Evolutionary conservation across 2,797 vertebrate genomes (phyloP).

Genomic region (Gephyroberyx darwinii): DNA sequence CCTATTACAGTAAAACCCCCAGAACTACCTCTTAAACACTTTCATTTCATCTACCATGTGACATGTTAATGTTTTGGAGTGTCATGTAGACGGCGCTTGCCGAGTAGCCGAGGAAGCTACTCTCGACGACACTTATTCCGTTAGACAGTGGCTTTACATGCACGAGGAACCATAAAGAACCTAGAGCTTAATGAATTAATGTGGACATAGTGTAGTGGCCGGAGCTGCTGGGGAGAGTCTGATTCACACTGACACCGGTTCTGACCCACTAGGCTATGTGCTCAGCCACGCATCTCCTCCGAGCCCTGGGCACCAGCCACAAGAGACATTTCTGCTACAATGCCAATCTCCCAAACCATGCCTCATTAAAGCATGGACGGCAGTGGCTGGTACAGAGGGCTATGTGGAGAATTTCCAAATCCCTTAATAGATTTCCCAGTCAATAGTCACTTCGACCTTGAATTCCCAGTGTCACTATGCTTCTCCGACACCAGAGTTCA

Average conservation of each 20-base stretch:
- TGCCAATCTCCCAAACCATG: conserved; percentile 12
- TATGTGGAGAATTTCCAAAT: conserved; percentile 38
- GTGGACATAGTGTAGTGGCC: conserved; percentile 6
- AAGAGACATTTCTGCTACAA: conserved; percentile 15
- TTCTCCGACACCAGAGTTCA: conserved; percentile 36
- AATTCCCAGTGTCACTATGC: conserved; percentile 38
- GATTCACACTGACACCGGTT: conserved; percentile 19
- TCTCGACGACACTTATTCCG: conserved; percentile 3
- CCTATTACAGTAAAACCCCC: not conserved
- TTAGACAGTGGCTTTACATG: conserved; percentile 5
- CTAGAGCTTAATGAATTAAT: conserved; percentile 15
- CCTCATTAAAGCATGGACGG: conserved; percentile 40
- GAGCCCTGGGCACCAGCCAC: conserved; percentile 5
- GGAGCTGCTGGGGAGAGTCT: conserved; percentile 14
- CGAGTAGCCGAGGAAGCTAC: not conserved
- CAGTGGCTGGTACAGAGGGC: not conserved
- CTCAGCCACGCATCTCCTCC: conserved; percentile 4
- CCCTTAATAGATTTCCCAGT: conserved; percentile 44
- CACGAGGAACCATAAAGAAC: conserved; percentile 18
- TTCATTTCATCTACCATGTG: not conserved
- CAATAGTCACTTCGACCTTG: conserved; percentile 55
- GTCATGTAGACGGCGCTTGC: conserved; percentile 11
- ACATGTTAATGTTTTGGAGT: conserved; percentile 4
- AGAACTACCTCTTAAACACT: not conserved
- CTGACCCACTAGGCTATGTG: conserved; percentile 14